Evolutionary conservation across 1,140 invertebrate species (phyloP).

Genomic region (Phenacoccus solenopsis): DNA sequence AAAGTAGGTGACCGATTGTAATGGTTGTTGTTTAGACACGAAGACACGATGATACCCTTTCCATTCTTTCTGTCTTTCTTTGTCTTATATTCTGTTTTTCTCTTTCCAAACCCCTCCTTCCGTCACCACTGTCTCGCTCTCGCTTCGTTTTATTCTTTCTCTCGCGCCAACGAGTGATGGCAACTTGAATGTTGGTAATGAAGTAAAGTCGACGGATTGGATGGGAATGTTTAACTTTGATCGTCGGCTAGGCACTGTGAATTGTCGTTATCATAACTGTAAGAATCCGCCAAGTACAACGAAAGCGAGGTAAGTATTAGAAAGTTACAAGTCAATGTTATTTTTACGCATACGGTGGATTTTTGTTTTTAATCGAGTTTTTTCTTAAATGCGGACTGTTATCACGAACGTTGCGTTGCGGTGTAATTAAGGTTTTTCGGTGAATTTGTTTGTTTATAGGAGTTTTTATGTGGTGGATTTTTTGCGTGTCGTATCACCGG

Average conservation of each 20-base stretch:
- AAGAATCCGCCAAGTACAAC: constrained; percentile 1
- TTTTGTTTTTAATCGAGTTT: not conserved
- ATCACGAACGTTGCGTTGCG: too few species aligned
- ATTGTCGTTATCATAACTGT: constrained; percentile 2
- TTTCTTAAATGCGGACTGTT: too few species aligned
- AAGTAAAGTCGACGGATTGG: not conserved
- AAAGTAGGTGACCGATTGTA: constrained; percentile 1
- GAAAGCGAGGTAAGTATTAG: not conserved
- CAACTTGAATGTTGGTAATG: not conserved
- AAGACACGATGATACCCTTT: not conserved
- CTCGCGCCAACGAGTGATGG: not conserved
- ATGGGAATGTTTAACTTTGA: not conserved
- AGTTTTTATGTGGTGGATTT: too few species aligned
- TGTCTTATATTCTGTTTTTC: not conserved
- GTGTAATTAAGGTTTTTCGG: too few species aligned
- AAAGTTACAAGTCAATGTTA: not conserved
- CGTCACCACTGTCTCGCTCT: too few species aligned
- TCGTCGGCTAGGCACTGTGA: not conserved
- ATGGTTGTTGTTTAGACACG: not conserved
- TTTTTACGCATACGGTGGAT: not conserved
- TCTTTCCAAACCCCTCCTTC: not conserved
- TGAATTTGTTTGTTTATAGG: too few species aligned
- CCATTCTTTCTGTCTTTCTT: not conserved
- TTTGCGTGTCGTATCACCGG: too few species aligned
- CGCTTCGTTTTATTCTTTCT: too few species aligned